Conservation (phyloP, 2,797 vertebrate species). For the Hippopotamyrus pictus region DNA sequence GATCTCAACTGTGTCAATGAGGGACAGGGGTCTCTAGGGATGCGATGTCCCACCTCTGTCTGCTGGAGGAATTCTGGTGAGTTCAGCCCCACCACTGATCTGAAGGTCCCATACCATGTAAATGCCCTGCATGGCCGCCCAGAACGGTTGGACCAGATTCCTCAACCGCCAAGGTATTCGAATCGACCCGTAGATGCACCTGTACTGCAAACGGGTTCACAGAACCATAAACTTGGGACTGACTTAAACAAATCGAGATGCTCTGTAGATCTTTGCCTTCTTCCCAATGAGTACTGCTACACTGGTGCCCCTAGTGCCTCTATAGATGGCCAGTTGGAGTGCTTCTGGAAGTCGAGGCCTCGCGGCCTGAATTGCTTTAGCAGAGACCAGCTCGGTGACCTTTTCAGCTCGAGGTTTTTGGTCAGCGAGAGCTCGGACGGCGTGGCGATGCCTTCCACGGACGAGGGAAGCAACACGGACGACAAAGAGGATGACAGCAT, state of each 20-base stretch:
- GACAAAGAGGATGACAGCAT: conserved; percentile 25
- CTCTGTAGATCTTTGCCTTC: background rate
- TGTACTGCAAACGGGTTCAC: background rate
- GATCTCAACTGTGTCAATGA: conserved; percentile 20
- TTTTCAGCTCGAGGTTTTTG: conserved; percentile 39
- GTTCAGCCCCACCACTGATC: background rate
- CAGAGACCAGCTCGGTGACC: conserved; percentile 57
- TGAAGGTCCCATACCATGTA: background rate
- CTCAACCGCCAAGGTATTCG: background rate
- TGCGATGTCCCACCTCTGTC: background rate
- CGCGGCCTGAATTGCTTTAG: conserved; percentile 42
- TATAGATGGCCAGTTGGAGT: conserved; percentile 23
- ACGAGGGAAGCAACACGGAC: conserved; percentile 21
- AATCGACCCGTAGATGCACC: background rate
- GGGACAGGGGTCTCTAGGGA: conserved; percentile 26
- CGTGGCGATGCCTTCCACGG: conserved; percentile 42
- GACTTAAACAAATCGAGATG: background rate
- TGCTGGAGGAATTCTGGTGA: background rate
- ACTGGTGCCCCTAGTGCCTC: conserved; percentile 6
- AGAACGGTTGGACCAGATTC: conserved; percentile 33
- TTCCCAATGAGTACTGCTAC: background rate
- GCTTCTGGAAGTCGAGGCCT: conserved; percentile 41
- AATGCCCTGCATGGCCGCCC: background rate
- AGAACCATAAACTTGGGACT: background rate
- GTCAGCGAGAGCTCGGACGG: conserved; percentile 39